Percentiles rank a stretch among this genome's conserved stretches.
These are phyloP conservation scores for Nymphalis urticae DNA, from an alignment of 2,888 invertebrate species.

Conservation along the genomic window DNA sequence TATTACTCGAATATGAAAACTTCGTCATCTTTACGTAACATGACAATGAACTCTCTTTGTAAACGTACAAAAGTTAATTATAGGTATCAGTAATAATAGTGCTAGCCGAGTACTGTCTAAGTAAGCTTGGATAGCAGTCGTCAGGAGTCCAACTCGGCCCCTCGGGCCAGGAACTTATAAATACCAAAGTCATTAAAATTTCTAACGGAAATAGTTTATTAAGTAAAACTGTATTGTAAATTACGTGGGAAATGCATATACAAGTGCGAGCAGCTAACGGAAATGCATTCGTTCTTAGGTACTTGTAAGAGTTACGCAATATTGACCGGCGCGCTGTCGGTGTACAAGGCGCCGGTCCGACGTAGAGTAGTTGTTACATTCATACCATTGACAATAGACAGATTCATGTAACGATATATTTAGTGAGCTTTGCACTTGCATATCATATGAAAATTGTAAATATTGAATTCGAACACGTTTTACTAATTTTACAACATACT, in stretches of 20 bases:
- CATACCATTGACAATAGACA: constrained; percentile 53
- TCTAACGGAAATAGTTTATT: constrained; percentile 74
- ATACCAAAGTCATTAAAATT: constrained; percentile 80
- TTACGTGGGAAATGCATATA: constrained; percentile 74
- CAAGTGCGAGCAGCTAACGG: constrained; percentile 79
- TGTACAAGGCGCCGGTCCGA: constrained; percentile 48
- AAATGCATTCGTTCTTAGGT: constrained; percentile 63
- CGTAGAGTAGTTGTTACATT: constrained; percentile 63
- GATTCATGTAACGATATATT: constrained; percentile 61
- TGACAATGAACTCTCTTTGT: constrained; percentile 82
- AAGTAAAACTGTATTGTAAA: constrained; percentile 71
- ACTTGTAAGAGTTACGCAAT: constrained; percentile 56
- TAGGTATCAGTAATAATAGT: constrained; percentile 73
- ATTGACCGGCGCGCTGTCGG: constrained; percentile 42
- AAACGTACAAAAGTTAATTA: constrained; percentile 78
- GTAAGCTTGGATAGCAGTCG: constrained; percentile 58
- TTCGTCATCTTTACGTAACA: constrained; percentile 72
- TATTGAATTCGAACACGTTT: constrained; percentile 61
- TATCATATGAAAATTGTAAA: constrained; percentile 77
- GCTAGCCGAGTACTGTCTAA: constrained; percentile 72
- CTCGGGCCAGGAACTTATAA: constrained; percentile 55
- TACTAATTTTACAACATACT: constrained; percentile 46
- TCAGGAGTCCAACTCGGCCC: constrained; percentile 14
- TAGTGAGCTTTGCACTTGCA: constrained; percentile 83
- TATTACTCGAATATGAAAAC: constrained; percentile 76